Base-by-base conservation (phyloP, 2,113 vertebrate genomes). In the Polyodon spathula region DNA sequence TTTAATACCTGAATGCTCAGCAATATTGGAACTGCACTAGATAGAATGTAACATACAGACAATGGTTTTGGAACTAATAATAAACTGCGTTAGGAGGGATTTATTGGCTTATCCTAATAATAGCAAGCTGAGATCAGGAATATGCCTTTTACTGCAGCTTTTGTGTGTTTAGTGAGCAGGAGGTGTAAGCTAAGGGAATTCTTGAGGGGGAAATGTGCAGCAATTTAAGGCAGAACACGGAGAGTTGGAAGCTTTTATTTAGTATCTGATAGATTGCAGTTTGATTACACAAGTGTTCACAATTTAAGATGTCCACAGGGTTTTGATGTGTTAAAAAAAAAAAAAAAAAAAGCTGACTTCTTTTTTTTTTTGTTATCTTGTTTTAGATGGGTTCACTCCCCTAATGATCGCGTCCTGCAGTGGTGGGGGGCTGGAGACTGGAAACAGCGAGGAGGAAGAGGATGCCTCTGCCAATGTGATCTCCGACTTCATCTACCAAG, bases 331-430 rank as follows among this genome's bases (percentile, higher is more conserved):
- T n/a, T n/a, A n/a, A n/a, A n/a, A n/a, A n/a, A n/a, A n/a, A n/a
- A n/a, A n/a, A n/a, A n/a, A n/a, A n/a, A n/a, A n/a, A n/a, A n/a
- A n/a, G n/a, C n/a, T n/a, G n/a, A n/a, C n/a, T n/a, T n/a, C n/a
- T n/a, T n/a, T n/a, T n/a, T n/a, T n/a, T n/a, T n/a, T n/a, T n/a
- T n/a, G n/a, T n/a, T n/a, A n/a, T n/a, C n/a, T n/a, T n/a, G 40
- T 65, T 63, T 12, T 75, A 99, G 96, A 99, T 1, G 96, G 96
- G 63, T 98, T 94, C 78, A 99, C 96, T 0, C 96, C 96, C 0
- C 87, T 99, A 27, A 99, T 99, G 96, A 97, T 99, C 3, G 96
- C 96, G 10, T 97, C 96, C 0, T 98, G 95, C 84, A 98, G 95
- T 0, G 95, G 96, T 0, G 95, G 96, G 42, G 96, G 95, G 50